Evolutionary conservation across 2,113 vertebrate genomes (phyloP), one percentile per base, ranked within the genome.

Genomic region (mouse (Mus musculus)): DNA sequence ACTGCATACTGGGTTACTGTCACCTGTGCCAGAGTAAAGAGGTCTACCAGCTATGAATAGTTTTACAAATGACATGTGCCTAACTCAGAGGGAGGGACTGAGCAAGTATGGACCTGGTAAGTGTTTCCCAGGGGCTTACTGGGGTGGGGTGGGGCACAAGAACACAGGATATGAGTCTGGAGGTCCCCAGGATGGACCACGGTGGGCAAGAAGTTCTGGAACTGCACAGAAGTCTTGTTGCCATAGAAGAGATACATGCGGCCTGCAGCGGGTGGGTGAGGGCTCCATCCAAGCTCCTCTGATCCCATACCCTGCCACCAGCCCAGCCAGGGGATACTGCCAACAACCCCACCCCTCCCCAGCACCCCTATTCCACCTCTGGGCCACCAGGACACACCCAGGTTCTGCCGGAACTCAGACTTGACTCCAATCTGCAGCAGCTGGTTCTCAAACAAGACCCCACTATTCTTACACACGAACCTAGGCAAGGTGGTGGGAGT

Each of bases 221-320:
- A 99, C 98, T 99, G 99, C 95, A 99, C 99, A 0, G 99, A 99
- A 0, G 99, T 99, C 98, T 99, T 99, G 98, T 99, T 99, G 54
- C 99, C 99, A 7, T 99, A 99, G 98, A 99, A 99, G 92, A 99
- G 98, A 96, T 99, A 99, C 99, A 99, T 99, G 65, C 99, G 99
- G 96, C 99, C 99, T 99, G 97, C 0, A 2, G 33, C 14, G 0
- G 63, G 49, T 12, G 46, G 61, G 11, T 36, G 54, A 13, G 11
- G 54, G 46, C n/a, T 93, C 59, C 28, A 30, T 28, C 30, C 4
- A 20, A 4, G 22, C 10, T 91, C 93, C 26, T 72, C 33, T 36
- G 3, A 71, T 2, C 1, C 1, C 28, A 24, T 10, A n/a, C 75
- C 76, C 46, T n/a, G 52, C 69, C 72, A 1, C 72, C 5, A 10